Conservation (phyloP, 2,888 invertebrate species). For the Netelia virgata region DNA sequence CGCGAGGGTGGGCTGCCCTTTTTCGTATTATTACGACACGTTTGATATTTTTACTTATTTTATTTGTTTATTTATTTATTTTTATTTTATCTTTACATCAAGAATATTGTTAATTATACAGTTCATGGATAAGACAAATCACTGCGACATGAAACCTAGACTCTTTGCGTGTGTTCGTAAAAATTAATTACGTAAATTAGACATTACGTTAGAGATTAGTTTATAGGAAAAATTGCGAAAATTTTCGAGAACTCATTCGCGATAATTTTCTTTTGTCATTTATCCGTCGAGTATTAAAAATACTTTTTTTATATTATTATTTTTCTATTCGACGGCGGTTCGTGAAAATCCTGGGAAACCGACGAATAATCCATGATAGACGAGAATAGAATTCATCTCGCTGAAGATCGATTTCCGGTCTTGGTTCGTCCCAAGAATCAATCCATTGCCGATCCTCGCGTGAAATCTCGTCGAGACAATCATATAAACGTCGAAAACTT, state of each 20-base stretch:
- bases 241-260: background rate
- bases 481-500: constrained; percentile 48
- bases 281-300: background rate
- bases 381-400: constrained; percentile 52
- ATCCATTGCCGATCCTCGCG: background rate
- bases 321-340: background rate
- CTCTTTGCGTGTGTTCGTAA: constrained; percentile 36
- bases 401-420: constrained; percentile 56
- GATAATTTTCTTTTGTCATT: background rate
- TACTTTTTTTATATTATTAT: background rate
- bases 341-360: background rate
- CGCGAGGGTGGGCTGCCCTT: constrained; percentile 84
- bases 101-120: constrained; percentile 37
- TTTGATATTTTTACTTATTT: constrained; percentile 51
- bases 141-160: constrained; percentile 20
- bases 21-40: constrained; percentile 57
- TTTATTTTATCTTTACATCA: constrained; percentile 16
- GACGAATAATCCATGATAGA: constrained; percentile 23
- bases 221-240: constrained; percentile 9
- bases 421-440: background rate
- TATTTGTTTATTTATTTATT: constrained; percentile 11
- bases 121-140: constrained; percentile 24
- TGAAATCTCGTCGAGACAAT: constrained; percentile 1
- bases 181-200: constrained; percentile 15
- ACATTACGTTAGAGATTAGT: constrained; percentile 24